These are phyloP conservation scores for Drosophila siamana DNA, from an alignment of 2,888 invertebrate genomes.

Conservation along the genomic window DNA sequence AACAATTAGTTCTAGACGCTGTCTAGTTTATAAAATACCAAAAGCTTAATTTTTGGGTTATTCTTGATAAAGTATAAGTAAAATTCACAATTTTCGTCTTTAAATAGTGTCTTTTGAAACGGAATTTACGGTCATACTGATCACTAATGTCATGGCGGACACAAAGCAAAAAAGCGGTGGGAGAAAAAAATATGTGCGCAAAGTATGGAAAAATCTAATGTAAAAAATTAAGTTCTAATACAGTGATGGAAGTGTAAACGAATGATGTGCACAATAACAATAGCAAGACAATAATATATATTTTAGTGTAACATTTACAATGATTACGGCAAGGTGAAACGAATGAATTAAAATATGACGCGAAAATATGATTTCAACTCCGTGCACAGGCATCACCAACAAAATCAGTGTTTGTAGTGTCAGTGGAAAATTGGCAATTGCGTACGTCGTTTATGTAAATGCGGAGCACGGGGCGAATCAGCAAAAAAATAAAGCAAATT, in stretches of 20 bases:
- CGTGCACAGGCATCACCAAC: slow-evolving; percentile 76
- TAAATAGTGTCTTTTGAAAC: background rate
- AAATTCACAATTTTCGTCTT: background rate
- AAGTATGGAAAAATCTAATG: slow-evolving; percentile 65
- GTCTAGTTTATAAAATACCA: background rate
- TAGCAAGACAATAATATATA: slow-evolving; percentile 65
- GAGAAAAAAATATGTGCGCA: slow-evolving; percentile 78
- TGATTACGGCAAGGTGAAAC: slow-evolving; percentile 26
- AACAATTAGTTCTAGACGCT: too few relatives aligned
- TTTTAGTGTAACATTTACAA: slow-evolving; percentile 40
- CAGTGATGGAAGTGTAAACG: slow-evolving; percentile 58
- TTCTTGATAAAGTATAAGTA: background rate
- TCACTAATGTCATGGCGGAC: slow-evolving; percentile 73
- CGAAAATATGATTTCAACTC: slow-evolving; percentile 74
- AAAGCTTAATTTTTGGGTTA: background rate
- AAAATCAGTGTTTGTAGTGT: slow-evolving; percentile 80
- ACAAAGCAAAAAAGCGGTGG: slow-evolving; percentile 78
- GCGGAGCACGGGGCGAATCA: slow-evolving; percentile 34
- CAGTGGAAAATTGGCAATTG: slow-evolving; percentile 73
- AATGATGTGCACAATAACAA: slow-evolving; percentile 42
- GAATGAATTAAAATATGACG: slow-evolving; percentile 74
- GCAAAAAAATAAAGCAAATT: slow-evolving; percentile 55
- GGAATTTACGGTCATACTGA: background rate
- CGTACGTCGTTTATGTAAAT: slow-evolving; percentile 66
- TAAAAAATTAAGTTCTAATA: slow-evolving; percentile 60